phyloP scores from a whole-genome alignment of 2,797 vertebrate genomes.

The Strix occidentalis region DNA sequence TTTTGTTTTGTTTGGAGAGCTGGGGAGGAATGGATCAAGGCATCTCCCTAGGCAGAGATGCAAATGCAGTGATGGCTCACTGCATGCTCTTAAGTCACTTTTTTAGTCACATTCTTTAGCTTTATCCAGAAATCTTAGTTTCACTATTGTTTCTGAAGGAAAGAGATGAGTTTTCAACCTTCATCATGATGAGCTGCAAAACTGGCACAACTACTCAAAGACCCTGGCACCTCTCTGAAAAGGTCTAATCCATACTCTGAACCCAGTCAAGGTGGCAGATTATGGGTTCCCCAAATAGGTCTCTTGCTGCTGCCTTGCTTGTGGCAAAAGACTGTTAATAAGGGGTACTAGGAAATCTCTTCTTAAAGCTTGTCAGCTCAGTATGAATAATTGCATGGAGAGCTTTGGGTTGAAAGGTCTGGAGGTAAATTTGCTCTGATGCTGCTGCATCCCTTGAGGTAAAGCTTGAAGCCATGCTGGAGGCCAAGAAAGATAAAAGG shows the following conservation, averaged over 20 bases:
- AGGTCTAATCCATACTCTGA: not conserved
- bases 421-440: not conserved
- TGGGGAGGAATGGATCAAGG: not conserved
- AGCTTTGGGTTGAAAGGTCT: not conserved
- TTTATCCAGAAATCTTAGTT: not conserved
- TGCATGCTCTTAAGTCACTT: not conserved
- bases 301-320: not conserved
- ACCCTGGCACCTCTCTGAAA: not conserved
- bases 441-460: not conserved
- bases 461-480: not conserved
- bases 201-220: not conserved
- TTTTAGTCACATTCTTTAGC: not conserved
- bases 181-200: not conserved
- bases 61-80: not conserved
- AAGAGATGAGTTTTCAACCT: not conserved
- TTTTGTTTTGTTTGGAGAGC: not conserved
- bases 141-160: not conserved
- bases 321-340: not conserved
- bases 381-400: not conserved
- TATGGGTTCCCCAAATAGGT: not conserved
- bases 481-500: not conserved
- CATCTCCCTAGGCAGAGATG: not conserved
- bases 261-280: rapidly evolving
- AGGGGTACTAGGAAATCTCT: not conserved
- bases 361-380: not conserved